Base-by-base conservation (phyloP, 2,113 vertebrate genomes). In the Xiphophorus couchianus region DNA sequence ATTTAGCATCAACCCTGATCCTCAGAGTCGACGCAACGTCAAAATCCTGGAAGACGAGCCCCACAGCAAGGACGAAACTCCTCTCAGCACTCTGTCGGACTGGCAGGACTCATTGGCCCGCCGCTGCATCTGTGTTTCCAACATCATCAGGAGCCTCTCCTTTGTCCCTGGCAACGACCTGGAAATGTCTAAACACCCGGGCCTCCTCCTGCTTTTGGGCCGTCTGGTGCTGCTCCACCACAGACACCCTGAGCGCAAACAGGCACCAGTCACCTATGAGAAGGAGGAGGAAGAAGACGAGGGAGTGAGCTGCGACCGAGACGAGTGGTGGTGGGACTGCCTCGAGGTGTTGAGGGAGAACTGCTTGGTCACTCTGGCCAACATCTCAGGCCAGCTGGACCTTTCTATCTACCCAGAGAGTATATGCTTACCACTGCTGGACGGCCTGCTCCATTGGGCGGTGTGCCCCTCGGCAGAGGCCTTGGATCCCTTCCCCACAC, bases 261-360 rank as follows among this genome's bases (percentile, higher is more conserved):
- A 98, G 93, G 97, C 98, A 0, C 97, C 97, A 1, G 96, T 98
- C 71, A 99, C 97, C 73, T 99, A 98, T 0, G 97, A 99, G 92
- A 99, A 99, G 72, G 98, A 99, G 91, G 98, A 98, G 44, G 97
- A 98, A 68, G 96, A 97, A 83, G 98, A 98, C 76, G 97, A 97
- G 84, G 97, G 96, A 37, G 95, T 96, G 92, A 96, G 96, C 93
- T 96, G 96, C 80, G 96, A 97, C 94, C 94, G 96, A 69, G 97
- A 97, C 63, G 98, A 99, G 91, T 99, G 98, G 98, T 99, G 97
- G 98, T 99, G 97, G 97, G 97, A 99, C 95, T 99, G 97, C 94
- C 95, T 99, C 76, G 98, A 98, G 93, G 96, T 96, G 90, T 92
- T 99, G 83, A 93, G 98, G 67, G 98, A 99, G 91, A 99, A 99